Base-by-base conservation (phyloP, 2,113 vertebrate genomes). In the Aramus guarauna region DNA sequence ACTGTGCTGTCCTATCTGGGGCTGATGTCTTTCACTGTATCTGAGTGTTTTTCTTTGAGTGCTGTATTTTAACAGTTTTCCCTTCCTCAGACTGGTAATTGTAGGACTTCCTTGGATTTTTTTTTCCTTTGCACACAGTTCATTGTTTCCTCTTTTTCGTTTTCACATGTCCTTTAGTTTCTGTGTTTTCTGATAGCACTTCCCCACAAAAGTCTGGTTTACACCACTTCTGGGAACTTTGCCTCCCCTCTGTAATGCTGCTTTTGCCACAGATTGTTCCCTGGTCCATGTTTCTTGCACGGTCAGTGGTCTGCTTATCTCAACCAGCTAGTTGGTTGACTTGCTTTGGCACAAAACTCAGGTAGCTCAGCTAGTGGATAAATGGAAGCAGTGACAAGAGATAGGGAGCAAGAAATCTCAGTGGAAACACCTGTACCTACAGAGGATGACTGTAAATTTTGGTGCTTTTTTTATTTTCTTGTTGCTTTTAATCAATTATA, bases 141-240 rank as follows among this genome's bases (percentile, higher is more conserved):
- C 15, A 6, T 67, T 64, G 66, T 85, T 94, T 90, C 34, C 66
- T 68, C 85, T 29, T 85, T 74, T 94, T 86, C 88, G 63, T 84
- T 79, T 86, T 59, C 75, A 53, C 37, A 5, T 23, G 5, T 83
- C 50, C 41, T 39, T 62, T 19, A 41, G 47, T 62, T 77, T 41
- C 87, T 90, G 92, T 60, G 50, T 72, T 82, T 91, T 43, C 79
- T 80, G 89, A 85, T 76, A 69, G 72, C 32, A 3, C 64, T 79
- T 29, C 26, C 52, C 15, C 52, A 53, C 52, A 14, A 53, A 27
- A 27, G 15, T 53, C 15, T 27, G 52, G 52, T 53, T 77, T 41
- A 58, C 63, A 64, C 34, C 19, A 1, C 64, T 92, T 85, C 94
- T 73, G 82, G 71, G 88, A 92, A 60, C 30, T 92, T 26, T 39